These are phyloP conservation scores for Hipposideros larvatus DNA, from an alignment of 2,797 vertebrate genomes.

Conservation along the genomic window DNA sequence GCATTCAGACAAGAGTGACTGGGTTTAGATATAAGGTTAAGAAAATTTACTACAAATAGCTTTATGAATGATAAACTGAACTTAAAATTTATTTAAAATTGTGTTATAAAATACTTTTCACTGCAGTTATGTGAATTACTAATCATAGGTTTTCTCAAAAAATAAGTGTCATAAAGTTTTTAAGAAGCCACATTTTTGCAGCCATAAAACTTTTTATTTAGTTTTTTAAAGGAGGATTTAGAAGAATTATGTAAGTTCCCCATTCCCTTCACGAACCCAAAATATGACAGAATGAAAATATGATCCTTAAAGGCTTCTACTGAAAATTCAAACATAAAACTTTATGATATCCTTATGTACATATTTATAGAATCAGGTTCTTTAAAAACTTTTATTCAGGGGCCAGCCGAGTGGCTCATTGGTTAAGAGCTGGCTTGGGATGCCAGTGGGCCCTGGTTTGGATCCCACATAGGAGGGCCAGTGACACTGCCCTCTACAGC, in stretches of 20 bases:
- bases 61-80: background rate
- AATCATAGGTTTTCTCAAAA: background rate
- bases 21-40: background rate
- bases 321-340: constrained; percentile 10
- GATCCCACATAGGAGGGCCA: too few relatives aligned
- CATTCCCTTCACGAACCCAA: background rate
- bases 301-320: background rate
- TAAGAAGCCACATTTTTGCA: background rate
- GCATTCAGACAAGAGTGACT: background rate
- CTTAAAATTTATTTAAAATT: constrained; percentile 22
- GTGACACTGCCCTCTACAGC: too few relatives aligned
- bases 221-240: background rate
- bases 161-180: background rate
- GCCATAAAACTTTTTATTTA: background rate
- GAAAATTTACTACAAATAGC: background rate
- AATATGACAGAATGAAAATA: background rate
- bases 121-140: background rate
- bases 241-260: background rate
- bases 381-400: background rate
- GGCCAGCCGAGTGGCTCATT: too few relatives aligned
- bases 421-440: too few relatives aligned
- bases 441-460: too few relatives aligned
- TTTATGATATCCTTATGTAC: background rate
- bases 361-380: background rate
- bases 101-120: constrained; percentile 18